Base-by-base conservation (phyloP, 1,140 invertebrate species). In the Lucilia sericata region DNA sequence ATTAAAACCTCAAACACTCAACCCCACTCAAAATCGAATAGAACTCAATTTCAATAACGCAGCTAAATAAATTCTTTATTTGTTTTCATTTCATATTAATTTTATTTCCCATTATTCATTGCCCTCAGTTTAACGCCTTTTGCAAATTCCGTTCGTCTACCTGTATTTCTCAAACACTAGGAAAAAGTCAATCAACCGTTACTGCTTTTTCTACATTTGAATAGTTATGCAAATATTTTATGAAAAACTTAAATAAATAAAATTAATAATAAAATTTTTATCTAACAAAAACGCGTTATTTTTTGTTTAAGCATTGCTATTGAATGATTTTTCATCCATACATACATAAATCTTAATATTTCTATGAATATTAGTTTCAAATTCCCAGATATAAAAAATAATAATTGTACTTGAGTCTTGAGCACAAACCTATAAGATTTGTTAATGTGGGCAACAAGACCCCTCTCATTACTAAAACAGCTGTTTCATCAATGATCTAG, bases 211-310 rank as follows among this genome's bases (percentile, higher is more conserved):
- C 19, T 17, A 80, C n/a, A 21, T 51, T 80, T 49, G 76, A 80
- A 80, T 80, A 51, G 42, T 80, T 51, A 49, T 49, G 47, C 76
- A 80, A 80, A 80, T 80, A 80, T 80, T 80, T n/a, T 70, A 21
- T 70, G 21, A 70, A 21, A 70, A 70, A 70, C 12, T 55, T 55
- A 21, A 70, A 70, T 70, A 70, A n/a, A 19, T 25, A 70, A 60
- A 3, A 10, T 12, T n/a, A 55, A 55, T 55, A 55, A 13, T 30
- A 30, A 55, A 70, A 9, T 21, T 21, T 70, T 13, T 70, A 7
- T 70, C n/a, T 70, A 70, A 60, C 17, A 60, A 60, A n/a, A n/a
- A 21, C n/a, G 65, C 9, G 19, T 70, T 70, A 21, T 21, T 10
- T 30, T 17, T 13, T 51, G 49, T 51, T 2, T 7, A 2, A 51